Conservation (phyloP, 35 echinoderm and acorn worm species). For the Holothuria glaberrima region DNA sequence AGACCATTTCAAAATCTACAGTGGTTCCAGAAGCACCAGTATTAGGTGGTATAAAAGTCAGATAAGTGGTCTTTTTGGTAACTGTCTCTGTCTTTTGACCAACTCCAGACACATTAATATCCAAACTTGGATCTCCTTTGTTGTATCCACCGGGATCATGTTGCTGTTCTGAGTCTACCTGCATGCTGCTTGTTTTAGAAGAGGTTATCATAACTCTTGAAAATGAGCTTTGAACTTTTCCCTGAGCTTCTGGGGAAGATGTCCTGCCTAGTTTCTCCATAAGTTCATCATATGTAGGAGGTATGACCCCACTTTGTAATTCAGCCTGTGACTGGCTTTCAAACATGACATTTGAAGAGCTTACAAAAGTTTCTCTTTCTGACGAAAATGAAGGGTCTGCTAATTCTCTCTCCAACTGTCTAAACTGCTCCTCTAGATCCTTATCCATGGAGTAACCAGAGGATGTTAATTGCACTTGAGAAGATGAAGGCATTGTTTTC, state of each 20-base stretch:
- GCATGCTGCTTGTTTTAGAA: background rate
- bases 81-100: too few relatives aligned
- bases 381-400: slow-evolving; percentile 31
- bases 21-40: too few relatives aligned
- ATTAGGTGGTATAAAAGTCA: too few relatives aligned
- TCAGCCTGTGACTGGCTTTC: background rate
- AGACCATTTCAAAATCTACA: too few relatives aligned
- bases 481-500: slow-evolving; percentile 22
- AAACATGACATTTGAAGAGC: background rate
- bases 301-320: background rate
- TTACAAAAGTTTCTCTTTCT: background rate
- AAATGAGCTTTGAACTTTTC: background rate
- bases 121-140: background rate
- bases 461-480: slow-evolving; percentile 53
- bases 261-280: slow-evolving; percentile 30
- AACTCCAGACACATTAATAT: too few relatives aligned
- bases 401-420: slow-evolving; percentile 11
- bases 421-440: slow-evolving; percentile 26
- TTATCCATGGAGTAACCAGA: slow-evolving; percentile 24
- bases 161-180: background rate
- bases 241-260: background rate
- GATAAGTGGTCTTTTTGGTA: too few relatives aligned
- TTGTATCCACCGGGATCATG: background rate
- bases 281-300: slow-evolving; percentile 35
- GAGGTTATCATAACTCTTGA: background rate